Evolutionary conservation across 1,140 invertebrate species (phyloP), one percentile per base, ranked within the genome.

Genomic region (Rhopalosiphum padi): DNA sequence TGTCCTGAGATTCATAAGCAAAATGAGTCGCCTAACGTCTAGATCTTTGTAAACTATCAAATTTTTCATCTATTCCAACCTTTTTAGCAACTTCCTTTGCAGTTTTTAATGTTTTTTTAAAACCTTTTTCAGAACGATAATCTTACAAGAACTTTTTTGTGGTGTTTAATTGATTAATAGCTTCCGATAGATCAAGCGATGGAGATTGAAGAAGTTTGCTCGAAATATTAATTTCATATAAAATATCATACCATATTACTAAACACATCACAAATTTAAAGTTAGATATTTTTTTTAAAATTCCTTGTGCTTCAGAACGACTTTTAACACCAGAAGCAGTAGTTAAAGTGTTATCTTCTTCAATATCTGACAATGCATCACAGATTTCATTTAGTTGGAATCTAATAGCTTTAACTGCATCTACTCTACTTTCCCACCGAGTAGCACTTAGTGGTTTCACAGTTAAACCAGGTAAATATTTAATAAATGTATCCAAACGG

Each of bases 401-500:
- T 53, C n/a, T 25, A 94, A 91, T 60, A 21, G 46, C 37, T 86
- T n/a, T 30, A 43, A 91, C 94, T 60, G 94, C 94, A 86, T 94
- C 94, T n/a, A 88, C 88, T 93, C 94, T 77, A 87, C 93, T 91
- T 77, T 89, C 91, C 94, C 93, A 94, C 60, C 94, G 90, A 43
- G 94, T 94, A 46, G 85, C n/a, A 90, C 35, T 46, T 5, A 85
- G 35, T 77, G 93, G 60, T 90, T 53, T 90, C 23, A 90, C 89
- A 37, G 89, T 90, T 37, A 90, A 46, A n/a, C 55, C 2, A 4
- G 30, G 35, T 37, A 90, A 55, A 87, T 91, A 25, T 51, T 93
- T 48, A 48, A 37, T 94, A 5, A 94, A 86, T 37, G 93, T 92
- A 68, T 83, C 68, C 93, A 94, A 94, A 90, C 94, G 93, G 22